Percentiles rank a stretch among this genome's conserved stretches.
Evolutionary conservation across 2,797 vertebrate species (phyloP).

Genomic region (Centroberyx gerrardi): DNA sequence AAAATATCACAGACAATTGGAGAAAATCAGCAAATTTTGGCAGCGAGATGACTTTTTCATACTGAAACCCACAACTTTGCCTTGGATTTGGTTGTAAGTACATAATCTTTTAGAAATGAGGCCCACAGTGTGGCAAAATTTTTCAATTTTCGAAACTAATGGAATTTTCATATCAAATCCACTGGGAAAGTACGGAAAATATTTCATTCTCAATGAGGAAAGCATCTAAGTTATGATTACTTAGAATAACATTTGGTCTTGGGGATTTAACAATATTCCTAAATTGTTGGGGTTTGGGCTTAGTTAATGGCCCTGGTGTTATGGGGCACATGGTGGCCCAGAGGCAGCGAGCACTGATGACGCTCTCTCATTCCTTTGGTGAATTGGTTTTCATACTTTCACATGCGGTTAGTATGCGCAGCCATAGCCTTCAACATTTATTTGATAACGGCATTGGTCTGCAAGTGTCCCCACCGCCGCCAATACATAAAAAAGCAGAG

Average conservation of each 20-base stretch:
- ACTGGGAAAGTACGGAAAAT: neutral
- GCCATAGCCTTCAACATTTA: constrained; percentile 53
- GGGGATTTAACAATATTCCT: constrained; percentile 14
- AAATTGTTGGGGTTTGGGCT: constrained; percentile 21
- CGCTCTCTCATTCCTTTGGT: constrained; percentile 22
- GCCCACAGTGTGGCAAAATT: neutral
- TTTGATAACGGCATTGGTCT: constrained; percentile 54
- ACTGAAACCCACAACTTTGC: no score
- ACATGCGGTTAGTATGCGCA: constrained; percentile 33
- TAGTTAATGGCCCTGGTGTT: constrained; percentile 12
- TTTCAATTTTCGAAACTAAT: constrained; percentile 11
- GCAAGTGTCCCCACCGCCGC: constrained; percentile 36
- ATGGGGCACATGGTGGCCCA: constrained; percentile 16
- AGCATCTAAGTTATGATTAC: constrained; percentile 4
- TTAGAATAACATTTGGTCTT: neutral
- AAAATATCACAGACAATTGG: neutral
- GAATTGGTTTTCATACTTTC: constrained; percentile 47
- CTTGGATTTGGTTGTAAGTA: no score
- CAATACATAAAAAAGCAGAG: constrained; percentile 41
- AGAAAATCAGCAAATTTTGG: no score
- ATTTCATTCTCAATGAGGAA: neutral
- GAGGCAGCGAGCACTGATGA: constrained; percentile 36
- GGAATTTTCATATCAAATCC: constrained; percentile 7
- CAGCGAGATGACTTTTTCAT: no score
- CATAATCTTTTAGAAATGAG: no score